A percentile compares a stretch with the other conserved stretches of the same genome.
phyloP scores from a whole-genome alignment of 2,797 vertebrate species.

The Acipenser oxyrinchus region DNA sequence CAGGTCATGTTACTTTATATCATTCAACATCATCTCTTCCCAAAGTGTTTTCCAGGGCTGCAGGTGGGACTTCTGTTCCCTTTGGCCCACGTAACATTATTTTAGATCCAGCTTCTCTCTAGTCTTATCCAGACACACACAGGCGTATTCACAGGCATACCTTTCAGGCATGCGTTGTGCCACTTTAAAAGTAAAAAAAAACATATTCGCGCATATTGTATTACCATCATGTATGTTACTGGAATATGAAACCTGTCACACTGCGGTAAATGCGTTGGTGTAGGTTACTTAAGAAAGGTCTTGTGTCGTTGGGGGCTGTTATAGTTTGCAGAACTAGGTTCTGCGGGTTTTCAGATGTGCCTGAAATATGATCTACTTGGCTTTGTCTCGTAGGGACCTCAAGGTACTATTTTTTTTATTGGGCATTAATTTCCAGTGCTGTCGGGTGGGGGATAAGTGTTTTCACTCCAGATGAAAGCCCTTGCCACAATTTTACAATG shows the following conservation, averaged over 20 bases:
- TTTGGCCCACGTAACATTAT: slow-evolving; percentile 32
- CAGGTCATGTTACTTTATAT: slow-evolving; percentile 36
- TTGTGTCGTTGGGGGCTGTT: background rate
- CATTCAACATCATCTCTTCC: slow-evolving; percentile 25
- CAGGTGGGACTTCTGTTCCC: slow-evolving; percentile 17
- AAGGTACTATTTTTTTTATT: too few relatives aligned
- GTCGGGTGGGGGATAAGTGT: background rate
- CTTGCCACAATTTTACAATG: background rate
- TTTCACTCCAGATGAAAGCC: background rate
- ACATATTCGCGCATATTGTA: background rate
- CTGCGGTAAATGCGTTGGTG: background rate
- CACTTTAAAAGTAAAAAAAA: background rate
- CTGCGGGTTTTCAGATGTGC: too few relatives aligned
- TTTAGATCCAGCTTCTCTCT: slow-evolving; percentile 47
- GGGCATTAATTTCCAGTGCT: too few relatives aligned
- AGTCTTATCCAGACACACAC: slow-evolving; percentile 13
- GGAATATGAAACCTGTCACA: slow-evolving; percentile 1
- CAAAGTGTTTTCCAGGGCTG: slow-evolving; percentile 47
- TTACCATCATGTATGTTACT: background rate
- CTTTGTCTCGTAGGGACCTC: too few relatives aligned
- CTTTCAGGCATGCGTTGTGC: background rate
- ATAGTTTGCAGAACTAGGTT: too few relatives aligned
- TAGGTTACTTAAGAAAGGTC: slow-evolving; percentile 8
- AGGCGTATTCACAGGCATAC: background rate
- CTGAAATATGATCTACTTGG: too few relatives aligned